Evolutionary conservation across 2,113 vertebrate species (phyloP).

Genomic region (Echinops telfairi): DNA sequence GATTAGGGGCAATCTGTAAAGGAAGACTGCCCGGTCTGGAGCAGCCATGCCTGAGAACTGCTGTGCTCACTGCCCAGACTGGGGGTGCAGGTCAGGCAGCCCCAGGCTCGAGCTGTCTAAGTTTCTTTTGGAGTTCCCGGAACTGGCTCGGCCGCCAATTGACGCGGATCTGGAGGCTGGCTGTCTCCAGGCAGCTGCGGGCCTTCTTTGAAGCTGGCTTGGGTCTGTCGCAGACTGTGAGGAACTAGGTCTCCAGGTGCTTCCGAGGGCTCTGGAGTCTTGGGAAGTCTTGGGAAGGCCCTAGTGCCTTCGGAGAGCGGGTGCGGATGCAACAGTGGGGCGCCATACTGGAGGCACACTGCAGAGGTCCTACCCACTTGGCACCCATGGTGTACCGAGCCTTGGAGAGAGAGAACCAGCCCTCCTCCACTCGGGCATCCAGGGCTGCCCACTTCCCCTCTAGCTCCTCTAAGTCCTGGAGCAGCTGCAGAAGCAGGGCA

Average conservation of each 20-base stretch:
- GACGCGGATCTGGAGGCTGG: conserved; percentile 89
- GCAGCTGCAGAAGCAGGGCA: conserved; percentile 81
- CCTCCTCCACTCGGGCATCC: conserved; percentile 92
- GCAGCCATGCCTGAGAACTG: not conserved
- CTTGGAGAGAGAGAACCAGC: conserved; percentile 93
- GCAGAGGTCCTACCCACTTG: conserved; percentile 92
- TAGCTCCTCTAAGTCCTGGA: conserved; percentile 85
- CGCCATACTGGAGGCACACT: conserved; percentile 90
- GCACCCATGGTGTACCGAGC: conserved; percentile 94
- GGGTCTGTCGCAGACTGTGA: conserved; percentile 92
- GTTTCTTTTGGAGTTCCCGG: conserved; percentile 81
- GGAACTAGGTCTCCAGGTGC: conserved; percentile 89
- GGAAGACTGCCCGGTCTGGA: not conserved
- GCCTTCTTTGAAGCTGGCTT: conserved; percentile 91
- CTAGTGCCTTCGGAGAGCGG: conserved; percentile 78
- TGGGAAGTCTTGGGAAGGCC: conserved; percentile 19
- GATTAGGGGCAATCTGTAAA: not conserved
- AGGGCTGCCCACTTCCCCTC: conserved; percentile 87
- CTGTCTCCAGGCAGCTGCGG: conserved; percentile 91
- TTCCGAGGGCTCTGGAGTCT: conserved; percentile 30
- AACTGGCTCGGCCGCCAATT: conserved; percentile 84
- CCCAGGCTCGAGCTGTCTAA: conserved; percentile 23
- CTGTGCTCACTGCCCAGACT: not conserved
- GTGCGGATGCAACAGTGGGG: conserved; percentile 86
- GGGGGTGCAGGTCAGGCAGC: conserved; percentile 1